A percentile compares a stretch with the other conserved stretches of the same genome.
phyloP scores from a whole-genome alignment of 2,113 vertebrate species.

The Oriolus oriolus region DNA sequence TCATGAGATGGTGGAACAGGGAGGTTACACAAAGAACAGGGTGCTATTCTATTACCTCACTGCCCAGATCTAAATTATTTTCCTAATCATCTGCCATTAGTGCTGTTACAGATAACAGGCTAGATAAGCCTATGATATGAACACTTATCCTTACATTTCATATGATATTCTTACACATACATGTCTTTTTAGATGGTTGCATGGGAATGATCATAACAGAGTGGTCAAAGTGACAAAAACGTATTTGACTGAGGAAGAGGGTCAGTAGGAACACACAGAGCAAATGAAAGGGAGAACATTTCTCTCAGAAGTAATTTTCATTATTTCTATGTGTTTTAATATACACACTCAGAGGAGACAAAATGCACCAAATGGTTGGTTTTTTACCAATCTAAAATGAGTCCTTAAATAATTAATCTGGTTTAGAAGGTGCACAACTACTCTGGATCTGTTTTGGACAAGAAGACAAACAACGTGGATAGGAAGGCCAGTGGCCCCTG shows the following conservation, averaged over 20 bases:
- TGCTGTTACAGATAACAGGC: background rate
- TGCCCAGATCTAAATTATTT: background rate
- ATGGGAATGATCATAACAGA: background rate
- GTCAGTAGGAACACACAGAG: background rate
- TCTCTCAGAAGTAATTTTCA: background rate
- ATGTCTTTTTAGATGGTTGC: background rate
- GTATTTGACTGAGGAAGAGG: background rate
- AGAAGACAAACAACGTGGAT: accelerated
- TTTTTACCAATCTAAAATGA: background rate
- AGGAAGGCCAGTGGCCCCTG: accelerated
- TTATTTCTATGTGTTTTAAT: background rate
- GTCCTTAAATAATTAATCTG: background rate
- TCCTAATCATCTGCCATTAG: background rate
- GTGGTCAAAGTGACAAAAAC: background rate
- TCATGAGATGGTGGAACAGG: background rate
- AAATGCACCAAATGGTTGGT: background rate
- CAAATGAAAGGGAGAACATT: background rate
- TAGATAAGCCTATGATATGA: background rate
- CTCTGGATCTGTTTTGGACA: background rate
- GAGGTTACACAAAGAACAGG: background rate
- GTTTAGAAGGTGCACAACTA: background rate
- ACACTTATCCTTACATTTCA: background rate
- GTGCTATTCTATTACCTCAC: background rate
- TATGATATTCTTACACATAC: background rate
- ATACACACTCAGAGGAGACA: background rate